phyloP scores from a whole-genome alignment of 2,888 invertebrate genomes.

The Diaprepes abbreviatus region DNA sequence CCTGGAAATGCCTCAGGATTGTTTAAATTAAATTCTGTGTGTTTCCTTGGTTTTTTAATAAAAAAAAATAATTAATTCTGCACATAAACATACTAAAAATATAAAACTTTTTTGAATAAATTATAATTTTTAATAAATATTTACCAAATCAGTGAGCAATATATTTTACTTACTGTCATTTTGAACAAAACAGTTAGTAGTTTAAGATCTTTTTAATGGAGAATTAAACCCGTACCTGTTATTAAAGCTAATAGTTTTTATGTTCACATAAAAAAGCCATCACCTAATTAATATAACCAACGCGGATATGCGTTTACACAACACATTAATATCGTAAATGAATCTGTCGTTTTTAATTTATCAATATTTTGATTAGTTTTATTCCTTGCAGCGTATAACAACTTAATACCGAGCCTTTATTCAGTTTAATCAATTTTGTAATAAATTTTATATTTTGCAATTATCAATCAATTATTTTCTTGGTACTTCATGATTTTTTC shows the following conservation, averaged over 20 bases:
- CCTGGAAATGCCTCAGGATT: too few relatives aligned
- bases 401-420: neutral
- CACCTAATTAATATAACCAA: neutral
- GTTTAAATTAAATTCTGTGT: too few relatives aligned
- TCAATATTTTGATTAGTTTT: constrained; percentile 14
- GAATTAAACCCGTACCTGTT: neutral
- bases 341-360: constrained; percentile 15
- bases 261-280: neutral
- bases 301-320: constrained; percentile 1
- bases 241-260: neutral
- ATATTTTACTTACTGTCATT: constrained; percentile 9
- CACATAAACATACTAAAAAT: too few relatives aligned
- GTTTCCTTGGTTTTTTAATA: too few relatives aligned
- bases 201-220: too few relatives aligned
- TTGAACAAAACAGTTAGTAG: neutral
- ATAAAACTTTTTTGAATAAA: too few relatives aligned
- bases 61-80: too few relatives aligned
- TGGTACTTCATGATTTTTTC: too few relatives aligned
- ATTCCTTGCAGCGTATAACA: neutral
- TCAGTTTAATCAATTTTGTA: neutral
- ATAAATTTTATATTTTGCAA: neutral
- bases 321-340: constrained; percentile 14
- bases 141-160: too few relatives aligned
- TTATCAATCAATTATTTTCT: neutral
- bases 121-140: too few relatives aligned